These are phyloP conservation scores for Tinea trinotella DNA, from an alignment of 2,888 invertebrate genomes.

Conservation along the genomic window DNA sequence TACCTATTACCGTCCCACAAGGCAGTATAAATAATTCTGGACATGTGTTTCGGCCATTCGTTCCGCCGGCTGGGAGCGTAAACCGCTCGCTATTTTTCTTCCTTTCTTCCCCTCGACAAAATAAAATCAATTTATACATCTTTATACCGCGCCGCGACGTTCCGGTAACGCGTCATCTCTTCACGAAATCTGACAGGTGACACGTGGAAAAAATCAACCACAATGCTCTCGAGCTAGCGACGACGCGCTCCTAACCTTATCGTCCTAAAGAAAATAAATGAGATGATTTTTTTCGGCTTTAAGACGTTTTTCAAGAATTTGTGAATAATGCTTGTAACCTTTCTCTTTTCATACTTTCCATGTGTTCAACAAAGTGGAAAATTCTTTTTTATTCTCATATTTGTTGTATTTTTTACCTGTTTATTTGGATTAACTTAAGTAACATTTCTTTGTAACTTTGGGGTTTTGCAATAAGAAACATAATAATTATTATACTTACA, in stretches of 20 bases:
- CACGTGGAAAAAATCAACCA: conserved; percentile 34
- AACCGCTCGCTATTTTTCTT: conserved; percentile 18
- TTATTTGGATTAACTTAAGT: too few species aligned
- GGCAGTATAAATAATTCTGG: conserved; percentile 19
- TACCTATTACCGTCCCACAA: conserved; percentile 15
- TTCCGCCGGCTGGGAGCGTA: conserved; percentile 16
- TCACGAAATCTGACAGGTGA: conserved; percentile 52
- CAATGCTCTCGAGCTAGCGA: conserved; percentile 31
- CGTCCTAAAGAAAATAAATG: conserved; percentile 56
- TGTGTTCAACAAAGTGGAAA: background rate
- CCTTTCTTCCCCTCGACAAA: conserved; percentile 20
- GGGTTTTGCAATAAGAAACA: too few species aligned
- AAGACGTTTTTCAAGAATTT: conserved; percentile 12
- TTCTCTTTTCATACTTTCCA: background rate
- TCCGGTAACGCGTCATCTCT: conserved; percentile 19
- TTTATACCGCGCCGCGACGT: conserved; percentile 14
- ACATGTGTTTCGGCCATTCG: conserved; percentile 20
- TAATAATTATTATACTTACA: too few species aligned
- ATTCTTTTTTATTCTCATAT: background rate
- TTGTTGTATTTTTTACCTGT: background rate
- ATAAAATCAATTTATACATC: conserved; percentile 21
- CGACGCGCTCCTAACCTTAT: conserved; percentile 32
- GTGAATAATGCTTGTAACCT: background rate
- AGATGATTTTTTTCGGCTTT: conserved; percentile 38
- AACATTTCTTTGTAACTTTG: too few species aligned